A percentile compares a stretch with the other conserved stretches of the same genome.
Conservation (phyloP, 1,140 invertebrate genomes). For the Neodiprion fabricii region DNA sequence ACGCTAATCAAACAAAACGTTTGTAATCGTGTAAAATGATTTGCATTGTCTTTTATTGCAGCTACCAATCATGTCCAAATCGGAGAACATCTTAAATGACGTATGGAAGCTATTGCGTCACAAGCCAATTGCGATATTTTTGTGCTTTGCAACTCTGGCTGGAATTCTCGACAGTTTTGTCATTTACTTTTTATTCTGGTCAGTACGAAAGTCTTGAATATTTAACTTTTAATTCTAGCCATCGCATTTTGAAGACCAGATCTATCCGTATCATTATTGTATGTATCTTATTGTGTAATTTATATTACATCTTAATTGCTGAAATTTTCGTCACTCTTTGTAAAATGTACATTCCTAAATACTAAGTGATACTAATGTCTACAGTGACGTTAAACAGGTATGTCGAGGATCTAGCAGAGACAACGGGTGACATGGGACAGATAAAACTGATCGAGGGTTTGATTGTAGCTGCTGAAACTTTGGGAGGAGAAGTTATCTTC, state of each 20-base stretch:
- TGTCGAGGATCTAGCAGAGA: slow-evolving; percentile 73
- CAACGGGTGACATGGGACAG: slow-evolving; percentile 65
- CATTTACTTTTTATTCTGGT: slow-evolving; percentile 83
- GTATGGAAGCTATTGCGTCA: slow-evolving; percentile 66
- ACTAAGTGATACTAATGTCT: neutral
- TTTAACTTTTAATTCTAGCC: slow-evolving; percentile 10
- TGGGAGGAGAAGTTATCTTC: slow-evolving; percentile 77
- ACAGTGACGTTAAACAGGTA: slow-evolving; percentile 60
- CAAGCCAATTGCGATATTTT: slow-evolving; percentile 69
- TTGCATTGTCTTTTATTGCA: slow-evolving; percentile 47
- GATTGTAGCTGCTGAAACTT: slow-evolving; percentile 75
- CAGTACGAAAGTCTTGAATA: slow-evolving; percentile 37
- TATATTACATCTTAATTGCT: neutral
- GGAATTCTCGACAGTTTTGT: slow-evolving; percentile 80
- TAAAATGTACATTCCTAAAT: slow-evolving; percentile 18
- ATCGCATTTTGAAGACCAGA: neutral
- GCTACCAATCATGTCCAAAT: slow-evolving; percentile 70
- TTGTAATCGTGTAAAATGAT: slow-evolving; percentile 19
- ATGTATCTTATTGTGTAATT: slow-evolving; percentile 18
- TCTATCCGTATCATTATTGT: slow-evolving; percentile 6
- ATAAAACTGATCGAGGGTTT: slow-evolving; percentile 80
- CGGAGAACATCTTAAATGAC: slow-evolving; percentile 70
- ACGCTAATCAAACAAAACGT: too few species aligned
- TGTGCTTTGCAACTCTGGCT: slow-evolving; percentile 72
- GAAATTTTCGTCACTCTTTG: neutral